Percentiles rank a stretch among this genome's conserved stretches.
Conservation (phyloP, 1,140 invertebrate species). For the Apis cerana region DNA sequence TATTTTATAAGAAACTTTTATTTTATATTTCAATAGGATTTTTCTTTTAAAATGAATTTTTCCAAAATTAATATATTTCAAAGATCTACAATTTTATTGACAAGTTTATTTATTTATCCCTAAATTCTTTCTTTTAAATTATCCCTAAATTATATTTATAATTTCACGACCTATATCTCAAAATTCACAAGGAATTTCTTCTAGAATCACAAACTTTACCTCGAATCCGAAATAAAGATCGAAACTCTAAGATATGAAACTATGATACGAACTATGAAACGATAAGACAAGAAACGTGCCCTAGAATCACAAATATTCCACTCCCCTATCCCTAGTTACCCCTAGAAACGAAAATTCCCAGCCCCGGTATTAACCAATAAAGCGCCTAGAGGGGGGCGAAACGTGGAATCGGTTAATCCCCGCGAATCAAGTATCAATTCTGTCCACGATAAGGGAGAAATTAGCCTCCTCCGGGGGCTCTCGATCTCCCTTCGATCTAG, state of each 20-base stretch:
- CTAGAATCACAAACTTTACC: background rate
- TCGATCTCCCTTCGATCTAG: conserved; percentile 13
- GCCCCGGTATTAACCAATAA: background rate
- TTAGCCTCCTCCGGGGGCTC: conserved; percentile 10
- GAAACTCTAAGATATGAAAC: background rate
- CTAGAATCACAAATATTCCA: background rate
- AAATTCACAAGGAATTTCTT: too few species aligned
- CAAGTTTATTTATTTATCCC: too few species aligned
- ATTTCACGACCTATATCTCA: too few species aligned
- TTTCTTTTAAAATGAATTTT: too few species aligned
- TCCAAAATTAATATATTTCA: too few species aligned
- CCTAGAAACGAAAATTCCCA: background rate
- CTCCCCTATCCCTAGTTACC: too few species aligned
- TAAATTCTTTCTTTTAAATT: too few species aligned
- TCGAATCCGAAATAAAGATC: background rate
- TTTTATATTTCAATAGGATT: too few species aligned
- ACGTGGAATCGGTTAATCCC: conserved; percentile 29
- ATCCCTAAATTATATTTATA: too few species aligned
- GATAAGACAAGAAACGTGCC: conserved; percentile 14
- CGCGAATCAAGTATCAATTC: conserved; percentile 44
- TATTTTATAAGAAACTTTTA: too few species aligned
- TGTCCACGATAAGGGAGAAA: conserved; percentile 34
- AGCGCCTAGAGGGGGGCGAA: background rate
- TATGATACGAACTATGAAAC: background rate
- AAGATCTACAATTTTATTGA: too few species aligned